Base-by-base conservation (phyloP, 2,113 vertebrate genomes). In the Oriolus oriolus region DNA sequence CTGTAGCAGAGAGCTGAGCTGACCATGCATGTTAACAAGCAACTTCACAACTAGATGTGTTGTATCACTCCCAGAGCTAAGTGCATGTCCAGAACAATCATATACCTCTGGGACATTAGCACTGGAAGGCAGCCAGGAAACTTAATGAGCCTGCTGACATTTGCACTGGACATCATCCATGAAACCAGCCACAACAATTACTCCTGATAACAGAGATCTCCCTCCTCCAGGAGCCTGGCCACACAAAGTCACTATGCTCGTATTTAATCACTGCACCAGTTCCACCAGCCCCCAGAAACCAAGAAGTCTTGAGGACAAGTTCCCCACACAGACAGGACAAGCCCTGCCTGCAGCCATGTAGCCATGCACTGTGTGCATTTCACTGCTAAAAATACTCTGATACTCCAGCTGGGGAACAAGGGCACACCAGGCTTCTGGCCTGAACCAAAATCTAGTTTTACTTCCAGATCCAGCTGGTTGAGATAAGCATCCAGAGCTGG, bases 71-170 rank as follows among this genome's bases (percentile, higher is more conserved):
- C 61, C 60, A 33, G 59, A 61, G 76, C 56, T 27, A 84, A 93
- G 91, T 12, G 14, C 30, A 59, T 44, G 49, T 64, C 83, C 86
- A 78, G 80, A 52, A 87, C 79, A 88, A 84, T 63, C 68, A 75
- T 41, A 33, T 1, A 73, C 69, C 53, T 78, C 88, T 68, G 60
- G 90, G 87, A 92, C 53, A 61, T 82, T 23, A 90, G 73, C 11
- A 3, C 53, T 71, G 86, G 95, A 84, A 96, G 41, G 86, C 86
- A 76, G 83, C 90, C 96, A 96, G 87, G 74, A 79, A 96, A 92
- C 56, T 87, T 90, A 90, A 92, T 90, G 75, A 84, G 73, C 88
- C 76, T 22, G 81, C 47, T 89, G 88, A 75, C 86, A 94, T 93
- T 95, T 87, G 83, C 53, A 64, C 76, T 44, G 54, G 35, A 28